A percentile compares a stretch with the other conserved stretches of the same genome.
phyloP scores from a whole-genome alignment of 2,113 vertebrate genomes.

The Tauraco erythrolophus region DNA sequence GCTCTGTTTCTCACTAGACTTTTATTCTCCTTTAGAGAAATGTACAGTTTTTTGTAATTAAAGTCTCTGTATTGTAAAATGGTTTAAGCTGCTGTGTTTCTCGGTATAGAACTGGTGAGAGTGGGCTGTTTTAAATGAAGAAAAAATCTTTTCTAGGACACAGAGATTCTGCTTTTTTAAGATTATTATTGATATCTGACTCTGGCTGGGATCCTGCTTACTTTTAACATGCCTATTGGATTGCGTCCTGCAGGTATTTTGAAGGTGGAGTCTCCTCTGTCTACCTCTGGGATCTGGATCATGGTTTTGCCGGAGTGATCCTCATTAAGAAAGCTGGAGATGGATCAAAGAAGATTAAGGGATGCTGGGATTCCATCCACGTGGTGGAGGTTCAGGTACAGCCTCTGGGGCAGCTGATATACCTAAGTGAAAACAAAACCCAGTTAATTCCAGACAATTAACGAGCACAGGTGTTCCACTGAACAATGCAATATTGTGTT shows the following conservation, averaged over 20 bases:
- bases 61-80: neutral
- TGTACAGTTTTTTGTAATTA: neutral
- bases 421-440: neutral
- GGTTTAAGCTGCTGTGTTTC: neutral
- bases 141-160: neutral
- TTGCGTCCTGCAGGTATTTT: conserved; percentile 88
- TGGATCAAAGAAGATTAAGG: conserved; percentile 99
- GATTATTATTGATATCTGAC: neutral
- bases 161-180: neutral
- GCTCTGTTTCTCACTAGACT: neutral
- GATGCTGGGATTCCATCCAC: conserved; percentile 99
- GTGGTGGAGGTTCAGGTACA: conserved; percentile 99
- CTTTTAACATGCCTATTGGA: neutral
- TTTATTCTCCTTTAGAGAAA: conserved; percentile 10
- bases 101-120: neutral
- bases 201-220: neutral
- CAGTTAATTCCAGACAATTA: conserved; percentile 42
- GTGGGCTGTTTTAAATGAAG: neutral
- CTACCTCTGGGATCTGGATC: conserved; percentile 99
- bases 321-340: conserved; percentile 99
- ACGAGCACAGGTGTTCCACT: conserved; percentile 56
- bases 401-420: neutral
- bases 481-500: conserved; percentile 57
- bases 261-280: conserved; percentile 98
- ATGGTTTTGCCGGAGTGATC: conserved; percentile 98